Base-by-base conservation (phyloP, 2,888 invertebrate species). In the Odiellus spinosus region DNA sequence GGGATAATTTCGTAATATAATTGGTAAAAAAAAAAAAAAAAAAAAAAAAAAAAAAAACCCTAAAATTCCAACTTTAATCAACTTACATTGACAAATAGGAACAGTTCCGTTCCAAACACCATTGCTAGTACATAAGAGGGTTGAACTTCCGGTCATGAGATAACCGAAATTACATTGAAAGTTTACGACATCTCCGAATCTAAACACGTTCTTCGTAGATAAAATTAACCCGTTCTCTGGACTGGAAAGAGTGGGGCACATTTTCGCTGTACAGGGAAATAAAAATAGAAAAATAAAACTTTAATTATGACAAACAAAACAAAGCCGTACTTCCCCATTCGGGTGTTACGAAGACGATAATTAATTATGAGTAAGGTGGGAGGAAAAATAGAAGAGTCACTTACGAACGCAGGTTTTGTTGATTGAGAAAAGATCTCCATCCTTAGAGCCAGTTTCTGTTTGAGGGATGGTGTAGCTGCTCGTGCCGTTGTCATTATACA, bases 101-200 rank as follows among this genome's bases (percentile, higher is more conserved):
- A 82, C 77, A 4, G 86, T 80, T 57, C 88, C 88, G 64, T 91
- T 90, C 96, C 95, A 96, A 32, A 74, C 76, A 42, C 95, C 95
- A 62, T 80, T 81, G 3, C 85, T 82, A 1, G 83, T 80, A 65
- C 95, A 96, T 46, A 84, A 72, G 15, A 95, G 70, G 4, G 83
- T 78, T 11, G 52, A 48, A 43, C 83, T 80, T 44, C 93, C 93
- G 49, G 81, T 78, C 76, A 93, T 81, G 1, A 88, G 82, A 62
- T 85, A 88, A 15, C 95, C 95, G 65, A 93, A 91, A 60, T 88
- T 78, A 63, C 95, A 95, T 61, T 87, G 86, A 74, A 93, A 93
- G 54, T 77, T 78, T 0, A 90, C 79, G 38, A 83, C 72, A 64
- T 91, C 90, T 1, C 87, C 86, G 61, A 86, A 91, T 63, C 90